Percentiles rank a stretch among this genome's conserved stretches.
These are phyloP conservation scores for Copidosoma aretas DNA, from an alignment of 2,888 invertebrate genomes.

Conservation along the genomic window DNA sequence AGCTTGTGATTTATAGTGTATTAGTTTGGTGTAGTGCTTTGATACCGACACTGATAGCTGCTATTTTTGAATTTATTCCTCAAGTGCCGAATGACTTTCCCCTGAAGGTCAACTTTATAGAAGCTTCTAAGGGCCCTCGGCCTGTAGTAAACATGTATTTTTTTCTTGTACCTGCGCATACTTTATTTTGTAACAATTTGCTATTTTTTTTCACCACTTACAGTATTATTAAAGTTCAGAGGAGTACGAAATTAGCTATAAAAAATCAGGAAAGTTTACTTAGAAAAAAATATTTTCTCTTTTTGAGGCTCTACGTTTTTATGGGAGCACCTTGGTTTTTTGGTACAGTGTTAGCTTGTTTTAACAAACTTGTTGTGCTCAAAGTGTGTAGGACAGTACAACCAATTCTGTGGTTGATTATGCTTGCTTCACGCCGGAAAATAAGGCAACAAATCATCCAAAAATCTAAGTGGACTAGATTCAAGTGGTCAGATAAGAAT, in stretches of 20 bases:
- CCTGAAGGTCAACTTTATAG: conserved; percentile 44
- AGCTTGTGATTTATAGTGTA: conserved; percentile 44
- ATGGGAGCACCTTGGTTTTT: conserved; percentile 56
- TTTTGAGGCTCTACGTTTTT: conserved; percentile 49
- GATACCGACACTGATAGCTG: conserved; percentile 45
- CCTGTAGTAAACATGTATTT: conserved; percentile 50
- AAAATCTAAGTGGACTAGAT: not conserved
- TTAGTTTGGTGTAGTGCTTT: conserved; percentile 47
- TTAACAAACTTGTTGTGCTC: conserved; percentile 47
- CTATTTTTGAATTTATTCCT: conserved; percentile 45
- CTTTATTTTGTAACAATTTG: conserved; percentile 49
- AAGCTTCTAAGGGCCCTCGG: conserved; percentile 44
- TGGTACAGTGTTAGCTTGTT: conserved; percentile 46
- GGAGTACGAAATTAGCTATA: conserved; percentile 47
- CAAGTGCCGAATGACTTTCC: conserved; percentile 41
- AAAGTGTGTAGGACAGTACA: conserved; percentile 50
- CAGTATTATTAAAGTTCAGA: conserved; percentile 48
- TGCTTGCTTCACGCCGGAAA: conserved; percentile 40
- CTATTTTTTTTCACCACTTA: conserved; percentile 51
- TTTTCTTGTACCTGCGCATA: conserved; percentile 48
- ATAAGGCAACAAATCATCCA: conserved; percentile 30
- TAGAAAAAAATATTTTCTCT: conserved; percentile 49
- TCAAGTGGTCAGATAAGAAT: not conserved
- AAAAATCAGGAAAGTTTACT: conserved; percentile 44
- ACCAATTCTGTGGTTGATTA: conserved; percentile 50